Conservation (phyloP, 2,888 invertebrate species). For the Melieria omissa region DNA sequence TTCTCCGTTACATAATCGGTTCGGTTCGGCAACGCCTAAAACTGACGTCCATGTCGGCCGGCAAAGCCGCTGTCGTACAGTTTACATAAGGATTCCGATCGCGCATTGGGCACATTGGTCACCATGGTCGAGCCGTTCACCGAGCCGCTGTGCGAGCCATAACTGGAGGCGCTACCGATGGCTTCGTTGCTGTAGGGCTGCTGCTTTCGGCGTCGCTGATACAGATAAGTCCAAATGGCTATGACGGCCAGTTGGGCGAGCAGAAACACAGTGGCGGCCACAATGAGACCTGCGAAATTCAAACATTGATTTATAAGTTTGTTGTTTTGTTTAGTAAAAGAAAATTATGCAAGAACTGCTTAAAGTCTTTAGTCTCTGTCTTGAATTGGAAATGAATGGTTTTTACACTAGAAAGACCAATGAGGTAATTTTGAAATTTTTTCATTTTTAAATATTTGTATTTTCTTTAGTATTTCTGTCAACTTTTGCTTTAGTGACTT, state of each 20-base stretch:
- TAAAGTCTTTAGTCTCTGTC: background rate
- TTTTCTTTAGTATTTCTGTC: no score
- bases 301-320: background rate
- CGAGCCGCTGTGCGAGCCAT: slow-evolving; percentile 46
- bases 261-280: slow-evolving; percentile 86
- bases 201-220: slow-evolving; percentile 78
- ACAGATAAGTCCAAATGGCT: slow-evolving; percentile 88
- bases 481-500: no score
- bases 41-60: slow-evolving; percentile 67
- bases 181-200: slow-evolving; percentile 52
- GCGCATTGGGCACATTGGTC: slow-evolving; percentile 71
- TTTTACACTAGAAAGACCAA: background rate
- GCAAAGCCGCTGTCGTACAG: slow-evolving; percentile 86
- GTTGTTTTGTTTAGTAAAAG: background rate
- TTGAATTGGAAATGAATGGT: no score
- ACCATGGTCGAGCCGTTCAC: slow-evolving; percentile 54
- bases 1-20: background rate
- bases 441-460: no score
- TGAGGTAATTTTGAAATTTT: no score
- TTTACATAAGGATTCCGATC: slow-evolving; percentile 81
- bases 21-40: slow-evolving; percentile 46
- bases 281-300: slow-evolving; percentile 75
- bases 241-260: slow-evolving; percentile 88
- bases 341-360: background rate
- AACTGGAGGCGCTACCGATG: slow-evolving; percentile 50